phyloP scores from a whole-genome alignment of 2,113 vertebrate genomes.

The Eulacestoma nigropectus region DNA sequence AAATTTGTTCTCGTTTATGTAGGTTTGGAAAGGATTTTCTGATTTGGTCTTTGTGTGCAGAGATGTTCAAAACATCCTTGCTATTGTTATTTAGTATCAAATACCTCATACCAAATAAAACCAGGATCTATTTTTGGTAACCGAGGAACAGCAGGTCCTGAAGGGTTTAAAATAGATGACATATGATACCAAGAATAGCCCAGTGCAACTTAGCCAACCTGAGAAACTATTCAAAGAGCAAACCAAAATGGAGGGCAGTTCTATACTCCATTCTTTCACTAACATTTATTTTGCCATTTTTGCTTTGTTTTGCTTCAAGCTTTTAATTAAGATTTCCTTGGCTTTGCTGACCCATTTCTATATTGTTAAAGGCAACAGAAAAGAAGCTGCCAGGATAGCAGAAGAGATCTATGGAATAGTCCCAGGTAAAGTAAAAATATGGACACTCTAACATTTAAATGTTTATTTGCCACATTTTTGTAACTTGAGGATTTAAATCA shows the following conservation, averaged over 20 bases:
- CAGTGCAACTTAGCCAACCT: conserved; percentile 36
- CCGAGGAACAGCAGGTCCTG: conserved; percentile 63
- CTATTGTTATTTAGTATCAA: conserved; percentile 43
- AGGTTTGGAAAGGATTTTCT: neutral
- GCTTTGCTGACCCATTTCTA: conserved; percentile 81
- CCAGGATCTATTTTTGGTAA: conserved; percentile 63
- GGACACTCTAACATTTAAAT: neutral
- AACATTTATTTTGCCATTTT: conserved; percentile 80
- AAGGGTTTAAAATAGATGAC: conserved; percentile 78
- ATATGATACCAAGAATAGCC: conserved; percentile 69
- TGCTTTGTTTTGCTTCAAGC: conserved; percentile 80
- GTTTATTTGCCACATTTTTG: neutral
- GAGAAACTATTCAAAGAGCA: conserved; percentile 57
- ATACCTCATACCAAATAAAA: conserved; percentile 44
- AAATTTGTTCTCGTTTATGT: neutral
- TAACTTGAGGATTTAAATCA: neutral
- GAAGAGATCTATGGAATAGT: conserved; percentile 81
- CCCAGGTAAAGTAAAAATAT: conserved; percentile 72
- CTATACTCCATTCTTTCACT: conserved; percentile 69
- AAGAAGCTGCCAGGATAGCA: conserved; percentile 82
- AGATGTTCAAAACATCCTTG: neutral
- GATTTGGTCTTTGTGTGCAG: neutral
- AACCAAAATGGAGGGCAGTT: conserved; percentile 74
- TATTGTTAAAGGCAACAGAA: conserved; percentile 81
- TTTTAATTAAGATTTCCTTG: conserved; percentile 79